These are phyloP conservation scores for Himalopsyche anomala DNA, from an alignment of 2,888 invertebrate genomes.

Conservation along the genomic window DNA sequence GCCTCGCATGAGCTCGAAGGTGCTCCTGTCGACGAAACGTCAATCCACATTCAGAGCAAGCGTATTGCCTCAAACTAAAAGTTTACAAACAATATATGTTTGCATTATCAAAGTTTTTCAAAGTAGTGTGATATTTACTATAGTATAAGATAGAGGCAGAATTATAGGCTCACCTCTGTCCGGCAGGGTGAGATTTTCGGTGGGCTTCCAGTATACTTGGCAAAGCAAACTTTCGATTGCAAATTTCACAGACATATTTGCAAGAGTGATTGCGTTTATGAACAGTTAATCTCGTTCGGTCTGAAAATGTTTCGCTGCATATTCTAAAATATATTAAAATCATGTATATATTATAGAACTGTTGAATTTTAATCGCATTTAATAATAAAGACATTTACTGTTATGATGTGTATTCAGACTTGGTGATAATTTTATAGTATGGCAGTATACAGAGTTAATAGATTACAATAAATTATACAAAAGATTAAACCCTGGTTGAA, in stretches of 20 bases:
- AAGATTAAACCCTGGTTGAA: no score
- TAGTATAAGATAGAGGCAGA: slow-evolving; percentile 12
- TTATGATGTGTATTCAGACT: no score
- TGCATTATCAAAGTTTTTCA: background rate
- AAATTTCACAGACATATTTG: slow-evolving; percentile 55
- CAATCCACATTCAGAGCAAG: slow-evolving; percentile 50
- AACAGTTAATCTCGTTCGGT: background rate
- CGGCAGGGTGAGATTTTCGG: slow-evolving; percentile 19
- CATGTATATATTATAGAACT: background rate
- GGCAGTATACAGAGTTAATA: no score
- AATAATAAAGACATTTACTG: no score
- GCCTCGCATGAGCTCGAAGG: slow-evolving; percentile 48
- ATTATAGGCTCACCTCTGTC: slow-evolving; percentile 36
- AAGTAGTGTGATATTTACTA: background rate
- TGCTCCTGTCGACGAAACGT: slow-evolving; percentile 50
- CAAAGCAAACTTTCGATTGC: slow-evolving; percentile 51
- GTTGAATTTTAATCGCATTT: no score
- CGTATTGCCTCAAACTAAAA: slow-evolving; percentile 48
- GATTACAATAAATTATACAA: no score
- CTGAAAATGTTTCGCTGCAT: slow-evolving; percentile 45
- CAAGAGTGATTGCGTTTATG: slow-evolving; percentile 49
- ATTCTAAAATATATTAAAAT: slow-evolving; percentile 47
- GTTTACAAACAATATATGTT: background rate
- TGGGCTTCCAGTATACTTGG: slow-evolving; percentile 47
- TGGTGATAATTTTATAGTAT: no score